Evolutionary conservation across 2,888 invertebrate genomes (phyloP), one percentile per base, ranked within the genome.

Genomic region (Phlogophora meticulosa): DNA sequence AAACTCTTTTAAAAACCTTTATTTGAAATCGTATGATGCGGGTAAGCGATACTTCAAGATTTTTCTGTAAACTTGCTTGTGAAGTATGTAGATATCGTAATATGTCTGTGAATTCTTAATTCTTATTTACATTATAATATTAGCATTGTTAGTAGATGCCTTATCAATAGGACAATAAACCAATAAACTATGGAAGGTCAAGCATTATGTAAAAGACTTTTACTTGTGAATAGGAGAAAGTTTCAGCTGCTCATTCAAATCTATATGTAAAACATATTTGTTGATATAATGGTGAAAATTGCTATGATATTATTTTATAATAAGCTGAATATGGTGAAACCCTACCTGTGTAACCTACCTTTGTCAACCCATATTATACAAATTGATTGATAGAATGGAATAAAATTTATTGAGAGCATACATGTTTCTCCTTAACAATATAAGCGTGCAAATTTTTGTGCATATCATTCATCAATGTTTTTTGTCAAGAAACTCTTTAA

Each of bases 21-120:
- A 40, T 43, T 55, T 43, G 43, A 60, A 51, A 49, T 63, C 62
- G 57, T 76, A 86, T 80, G 40, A 87, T 87, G 87, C 78, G 82
- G 85, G 87, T 87, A 82, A 85, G 86, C 75, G 57, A 51, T 34
- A 11, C 17, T 57, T 46, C 58, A 36, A 34, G 38, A 53, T 32
- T 59, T 59, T 42, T 46, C 0, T 20, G 10, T 42, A 34, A 53
- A 43, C 28, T 43, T 40, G 49, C 10, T 15, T 51, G 13, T 17
- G 9, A 74, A 67, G 75, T 67, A 76, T n/a, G 42, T 58, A 58
- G 22, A 5, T 45, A 11, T 28, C 2, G 5, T 28, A 28, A 2
- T 28, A 22, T 11, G 9, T 49, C 7, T 20, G 7, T 32, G 11
- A 7, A 32, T 34, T 43, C 0, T n/a, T n/a, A 28, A 5, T 32